A percentile compares a stretch with the other conserved stretches of the same genome.
These are phyloP conservation scores for Haliclona indistincta DNA, from an alignment of 37 sponge, comb jelly and placozoan species.

Conservation along the genomic window DNA sequence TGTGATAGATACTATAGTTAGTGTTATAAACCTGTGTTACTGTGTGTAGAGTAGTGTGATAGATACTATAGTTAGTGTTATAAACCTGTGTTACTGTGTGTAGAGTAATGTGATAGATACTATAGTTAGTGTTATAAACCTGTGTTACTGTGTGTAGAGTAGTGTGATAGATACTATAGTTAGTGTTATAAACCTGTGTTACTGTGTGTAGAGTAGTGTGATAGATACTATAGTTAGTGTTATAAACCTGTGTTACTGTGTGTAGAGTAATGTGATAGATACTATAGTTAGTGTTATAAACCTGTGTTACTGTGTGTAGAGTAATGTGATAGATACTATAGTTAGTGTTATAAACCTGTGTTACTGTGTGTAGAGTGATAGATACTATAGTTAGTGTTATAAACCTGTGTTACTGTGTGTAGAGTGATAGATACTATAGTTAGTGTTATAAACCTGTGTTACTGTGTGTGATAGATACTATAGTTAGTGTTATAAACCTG, in stretches of 20 bases:
- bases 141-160: no score
- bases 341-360: conserved; percentile 44
- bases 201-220: no score
- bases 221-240: conserved; percentile 9
- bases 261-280: no score
- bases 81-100: no score
- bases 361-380: conserved; percentile 87
- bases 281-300: neutral
- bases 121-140: neutral
- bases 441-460: neutral
- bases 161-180: conserved; percentile 25
- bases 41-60: no score
- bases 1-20: conserved; percentile 21
- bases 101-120: no score
- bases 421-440: conserved; percentile 55
- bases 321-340: conserved; percentile 32
- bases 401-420: conserved; percentile 86
- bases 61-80: neutral
- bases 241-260: no score
- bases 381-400: neutral
- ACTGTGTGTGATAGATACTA: conserved; percentile 42
- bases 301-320: no score
- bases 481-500: neutral
- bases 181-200: neutral
- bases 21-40: no score